Evolutionary conservation across 2,113 vertebrate species (phyloP), one percentile per base, ranked within the genome.

Genomic region (Apus apus): DNA sequence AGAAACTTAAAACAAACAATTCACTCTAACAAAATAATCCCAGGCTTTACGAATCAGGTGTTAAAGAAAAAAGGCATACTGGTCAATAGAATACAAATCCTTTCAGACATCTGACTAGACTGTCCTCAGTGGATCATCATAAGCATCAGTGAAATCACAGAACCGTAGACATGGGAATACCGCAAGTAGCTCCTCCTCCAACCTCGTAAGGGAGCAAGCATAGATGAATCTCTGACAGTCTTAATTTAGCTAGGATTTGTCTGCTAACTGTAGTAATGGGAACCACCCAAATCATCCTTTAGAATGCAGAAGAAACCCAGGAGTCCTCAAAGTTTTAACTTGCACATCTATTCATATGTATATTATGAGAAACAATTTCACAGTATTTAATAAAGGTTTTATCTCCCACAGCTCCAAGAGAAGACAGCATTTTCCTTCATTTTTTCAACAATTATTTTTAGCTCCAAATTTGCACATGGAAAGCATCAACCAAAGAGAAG

Each of bases 181-280:
- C 58, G 85, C 70, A 87, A 77, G 67, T 91, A 91, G 80, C 72
- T 93, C 74, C 84, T 93, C 80, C 85, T 93, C 79, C 92, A 94
- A 79, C 75, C 43, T 64, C 43, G 75, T 65, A 95, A 93, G 38
- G 43, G 78, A 83, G 57, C 72, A 81, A 74, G 57, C 82, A 67
- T 19, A 94, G 85, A 76, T 45, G 65, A 93, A 93, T 58, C 85
- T 95, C 91, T 93, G 78, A 87, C 50, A 77, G 83, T 32, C 72
- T 85, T 85, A 83, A 85, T 80, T 93, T 91, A 94, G 93, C 62
- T 51, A 54, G 67, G 46, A 67, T 79, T 76, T 22, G 48, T 46
- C 87, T 88, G 72, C 67, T 16, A 10, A n/a, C 40, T 77, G 13
- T 64, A 80, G 67, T 77, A 94, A 90, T 2, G 1, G 68, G 67